These are phyloP conservation scores for Fopius arisanus DNA, from an alignment of 1,140 invertebrate species.

Conservation along the genomic window DNA sequence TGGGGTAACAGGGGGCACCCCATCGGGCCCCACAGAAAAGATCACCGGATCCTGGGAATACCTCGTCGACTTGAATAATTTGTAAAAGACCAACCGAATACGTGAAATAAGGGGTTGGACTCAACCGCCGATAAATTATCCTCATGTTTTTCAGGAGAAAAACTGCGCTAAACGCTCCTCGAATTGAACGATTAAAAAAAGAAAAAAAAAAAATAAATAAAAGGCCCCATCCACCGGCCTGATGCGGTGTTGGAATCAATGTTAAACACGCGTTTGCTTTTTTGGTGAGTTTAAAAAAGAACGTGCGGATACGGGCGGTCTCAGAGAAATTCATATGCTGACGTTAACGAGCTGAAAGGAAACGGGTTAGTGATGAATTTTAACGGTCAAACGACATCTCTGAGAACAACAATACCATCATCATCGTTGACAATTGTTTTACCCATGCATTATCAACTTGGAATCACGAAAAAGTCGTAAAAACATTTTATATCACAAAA, in stretches of 20 bases:
- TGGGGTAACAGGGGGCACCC: constrained; percentile 1
- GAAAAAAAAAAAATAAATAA: no score
- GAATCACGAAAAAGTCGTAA: no score
- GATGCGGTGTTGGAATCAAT: neutral
- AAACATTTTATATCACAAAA: no score
- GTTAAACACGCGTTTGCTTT: constrained; percentile 4
- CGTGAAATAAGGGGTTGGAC: constrained; percentile 22
- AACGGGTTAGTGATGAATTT: neutral
- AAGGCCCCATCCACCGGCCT: neutral
- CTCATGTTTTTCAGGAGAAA: constrained; percentile 15
- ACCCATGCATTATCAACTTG: no score
- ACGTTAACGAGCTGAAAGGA: neutral
- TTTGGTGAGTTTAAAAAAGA: constrained; percentile 27
- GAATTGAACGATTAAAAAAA: constrained; percentile 3
- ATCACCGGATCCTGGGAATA: constrained; percentile 29
- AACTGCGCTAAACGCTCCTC: neutral
- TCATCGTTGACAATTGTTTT: no score
- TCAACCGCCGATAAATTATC: constrained; percentile 23
- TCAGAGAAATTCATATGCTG: neutral
- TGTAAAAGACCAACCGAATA: constrained; percentile 9
- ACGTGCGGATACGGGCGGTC: constrained; percentile 24
- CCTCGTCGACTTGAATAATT: constrained; percentile 25
- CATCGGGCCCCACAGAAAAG: constrained; percentile 18
- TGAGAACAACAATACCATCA: neutral
- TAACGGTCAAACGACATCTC: neutral